These are phyloP conservation scores for Orchestia grillus DNA, from an alignment of 1,140 invertebrate species.

Conservation along the genomic window DNA sequence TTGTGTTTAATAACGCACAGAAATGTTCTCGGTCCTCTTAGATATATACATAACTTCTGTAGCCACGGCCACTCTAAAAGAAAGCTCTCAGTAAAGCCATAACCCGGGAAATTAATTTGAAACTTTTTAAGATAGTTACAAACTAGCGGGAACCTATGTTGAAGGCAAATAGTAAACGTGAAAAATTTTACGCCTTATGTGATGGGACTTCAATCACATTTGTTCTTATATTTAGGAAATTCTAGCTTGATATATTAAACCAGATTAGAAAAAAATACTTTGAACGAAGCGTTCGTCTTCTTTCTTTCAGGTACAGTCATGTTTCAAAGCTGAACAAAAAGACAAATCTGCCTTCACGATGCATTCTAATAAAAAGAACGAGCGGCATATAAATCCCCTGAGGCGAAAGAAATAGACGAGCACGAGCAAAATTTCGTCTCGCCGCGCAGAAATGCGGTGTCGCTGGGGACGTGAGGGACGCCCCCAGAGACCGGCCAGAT, in stretches of 20 bases:
- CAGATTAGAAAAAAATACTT: not conserved
- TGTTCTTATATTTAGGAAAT: no score
- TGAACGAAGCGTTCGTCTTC: not conserved
- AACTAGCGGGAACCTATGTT: no score
- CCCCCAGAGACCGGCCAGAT: not conserved
- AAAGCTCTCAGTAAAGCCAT: no score
- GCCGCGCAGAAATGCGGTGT: not conserved
- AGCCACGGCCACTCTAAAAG: no score
- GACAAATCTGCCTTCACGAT: not conserved
- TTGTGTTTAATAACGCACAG: no score
- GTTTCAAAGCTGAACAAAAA: not conserved
- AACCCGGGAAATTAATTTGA: no score
- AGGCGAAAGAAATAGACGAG: constrained; percentile 18
- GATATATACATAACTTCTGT: no score
- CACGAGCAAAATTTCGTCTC: not conserved
- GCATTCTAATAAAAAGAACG: constrained; percentile 10
- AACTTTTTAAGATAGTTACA: no score
- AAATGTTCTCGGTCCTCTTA: no score
- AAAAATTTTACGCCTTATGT: no score
- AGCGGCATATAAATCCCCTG: not conserved
- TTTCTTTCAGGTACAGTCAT: not conserved
- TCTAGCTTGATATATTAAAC: not conserved
- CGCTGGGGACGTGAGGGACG: not conserved
- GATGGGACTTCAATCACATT: no score
- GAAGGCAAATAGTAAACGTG: no score